These are phyloP conservation scores for Triplophysa bombifrons DNA, from an alignment of 2,797 vertebrate genomes.

Conservation along the genomic window DNA sequence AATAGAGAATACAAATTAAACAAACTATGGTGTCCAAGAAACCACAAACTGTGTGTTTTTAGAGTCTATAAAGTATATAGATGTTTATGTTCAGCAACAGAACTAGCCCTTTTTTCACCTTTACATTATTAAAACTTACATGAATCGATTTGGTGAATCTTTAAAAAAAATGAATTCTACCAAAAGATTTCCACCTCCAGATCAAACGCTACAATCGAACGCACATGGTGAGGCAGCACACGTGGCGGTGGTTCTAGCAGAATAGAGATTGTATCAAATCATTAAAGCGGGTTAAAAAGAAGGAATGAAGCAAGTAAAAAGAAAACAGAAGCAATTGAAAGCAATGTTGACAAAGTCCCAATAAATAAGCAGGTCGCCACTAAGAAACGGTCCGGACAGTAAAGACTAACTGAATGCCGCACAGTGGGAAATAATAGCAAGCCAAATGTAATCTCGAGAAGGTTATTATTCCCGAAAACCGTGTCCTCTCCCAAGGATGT, in stretches of 20 bases:
- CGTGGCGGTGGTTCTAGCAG: background rate
- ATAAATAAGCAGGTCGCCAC: background rate
- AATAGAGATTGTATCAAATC: constrained; percentile 20
- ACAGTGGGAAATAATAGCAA: constrained; percentile 42
- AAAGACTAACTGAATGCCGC: constrained; percentile 24
- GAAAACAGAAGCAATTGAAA: constrained; percentile 41
- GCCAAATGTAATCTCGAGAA: constrained; percentile 50
- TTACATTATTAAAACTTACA: too few species aligned
- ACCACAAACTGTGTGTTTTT: too few species aligned
- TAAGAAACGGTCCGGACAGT: background rate
- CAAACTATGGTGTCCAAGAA: too few species aligned
- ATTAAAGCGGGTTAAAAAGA: constrained; percentile 1
- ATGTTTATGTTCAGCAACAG: too few species aligned
- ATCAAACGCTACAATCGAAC: background rate
- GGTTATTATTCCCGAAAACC: constrained; percentile 50
- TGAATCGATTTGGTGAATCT: background rate
- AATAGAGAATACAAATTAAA: too few species aligned
- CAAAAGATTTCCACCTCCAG: background rate
- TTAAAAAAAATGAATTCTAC: background rate
- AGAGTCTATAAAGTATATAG: too few species aligned
- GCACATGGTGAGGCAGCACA: background rate
- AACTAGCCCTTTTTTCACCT: too few species aligned
- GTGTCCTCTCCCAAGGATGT: constrained; percentile 45
- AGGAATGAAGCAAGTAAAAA: constrained; percentile 13
- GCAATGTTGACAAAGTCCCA: constrained; percentile 28